Evolutionary conservation across 2,888 invertebrate species (phyloP).

Genomic region (Brachylomia viminalis): DNA sequence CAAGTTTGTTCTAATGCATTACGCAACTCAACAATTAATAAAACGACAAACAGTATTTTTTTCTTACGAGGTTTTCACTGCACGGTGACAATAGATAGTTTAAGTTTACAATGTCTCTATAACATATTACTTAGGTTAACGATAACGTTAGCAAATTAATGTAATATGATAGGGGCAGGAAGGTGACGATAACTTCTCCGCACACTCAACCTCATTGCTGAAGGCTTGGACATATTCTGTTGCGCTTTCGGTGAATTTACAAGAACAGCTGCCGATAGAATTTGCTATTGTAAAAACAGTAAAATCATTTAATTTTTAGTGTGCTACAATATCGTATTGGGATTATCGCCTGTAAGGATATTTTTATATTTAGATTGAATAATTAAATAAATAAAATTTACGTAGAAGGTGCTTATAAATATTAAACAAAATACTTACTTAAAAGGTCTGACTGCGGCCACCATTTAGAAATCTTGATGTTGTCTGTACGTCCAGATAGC

Average conservation of each 20-base stretch:
- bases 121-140: background rate
- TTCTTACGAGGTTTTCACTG: background rate
- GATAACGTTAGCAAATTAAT: background rate
- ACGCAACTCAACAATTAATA: background rate
- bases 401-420: background rate
- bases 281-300: no score
- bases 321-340: no score
- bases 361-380: no score
- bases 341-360: no score
- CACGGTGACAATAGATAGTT: background rate
- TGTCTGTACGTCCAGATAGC: constrained; percentile 24
- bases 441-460: constrained; percentile 44
- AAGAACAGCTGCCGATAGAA: no score
- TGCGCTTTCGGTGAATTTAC: no score
- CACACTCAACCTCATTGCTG: no score
- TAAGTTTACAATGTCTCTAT: background rate
- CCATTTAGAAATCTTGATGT: constrained; percentile 34
- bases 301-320: no score
- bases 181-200: background rate
- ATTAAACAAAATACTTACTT: constrained; percentile 14
- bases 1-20: background rate
- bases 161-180: background rate
- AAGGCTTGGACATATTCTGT: no score
- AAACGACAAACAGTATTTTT: background rate
- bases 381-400: no score